Percentiles rank a stretch among this genome's conserved stretches.
phyloP scores from a whole-genome alignment of 2,113 vertebrate species.

The Pan paniscus region DNA sequence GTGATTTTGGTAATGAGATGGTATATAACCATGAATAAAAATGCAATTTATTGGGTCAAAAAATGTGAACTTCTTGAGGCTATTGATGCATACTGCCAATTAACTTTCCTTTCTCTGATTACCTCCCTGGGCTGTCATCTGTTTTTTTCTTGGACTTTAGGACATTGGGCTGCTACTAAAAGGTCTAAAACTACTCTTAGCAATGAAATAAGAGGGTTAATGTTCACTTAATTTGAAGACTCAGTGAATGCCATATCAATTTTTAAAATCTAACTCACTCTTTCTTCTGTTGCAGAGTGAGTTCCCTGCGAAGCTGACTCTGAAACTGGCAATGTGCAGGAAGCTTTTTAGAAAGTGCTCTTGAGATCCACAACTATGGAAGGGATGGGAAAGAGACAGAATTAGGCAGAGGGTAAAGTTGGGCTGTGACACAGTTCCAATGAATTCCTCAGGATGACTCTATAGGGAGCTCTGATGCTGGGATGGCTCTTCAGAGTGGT shows the following conservation, averaged over 20 bases:
- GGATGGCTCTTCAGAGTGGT: background rate
- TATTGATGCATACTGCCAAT: background rate
- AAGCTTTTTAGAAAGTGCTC: background rate
- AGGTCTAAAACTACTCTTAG: background rate
- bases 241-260: background rate
- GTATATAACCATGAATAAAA: background rate
- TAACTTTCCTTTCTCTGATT: background rate
- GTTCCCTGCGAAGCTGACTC: background rate
- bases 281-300: background rate
- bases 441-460: background rate
- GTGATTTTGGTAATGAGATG: conserved; percentile 13
- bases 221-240: background rate
- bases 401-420: background rate
- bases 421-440: background rate
- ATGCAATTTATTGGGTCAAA: background rate
- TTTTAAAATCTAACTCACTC: background rate
- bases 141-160: background rate
- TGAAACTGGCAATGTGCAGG: background rate
- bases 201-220: background rate
- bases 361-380: background rate
- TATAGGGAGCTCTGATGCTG: background rate
- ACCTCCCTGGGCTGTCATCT: background rate
- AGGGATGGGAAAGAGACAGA: background rate
- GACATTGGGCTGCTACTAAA: background rate
- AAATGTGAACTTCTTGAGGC: background rate